Base-by-base conservation (phyloP, 53 echinoderm and acorn worm species). In the Mesocentrotus franciscanus region DNA sequence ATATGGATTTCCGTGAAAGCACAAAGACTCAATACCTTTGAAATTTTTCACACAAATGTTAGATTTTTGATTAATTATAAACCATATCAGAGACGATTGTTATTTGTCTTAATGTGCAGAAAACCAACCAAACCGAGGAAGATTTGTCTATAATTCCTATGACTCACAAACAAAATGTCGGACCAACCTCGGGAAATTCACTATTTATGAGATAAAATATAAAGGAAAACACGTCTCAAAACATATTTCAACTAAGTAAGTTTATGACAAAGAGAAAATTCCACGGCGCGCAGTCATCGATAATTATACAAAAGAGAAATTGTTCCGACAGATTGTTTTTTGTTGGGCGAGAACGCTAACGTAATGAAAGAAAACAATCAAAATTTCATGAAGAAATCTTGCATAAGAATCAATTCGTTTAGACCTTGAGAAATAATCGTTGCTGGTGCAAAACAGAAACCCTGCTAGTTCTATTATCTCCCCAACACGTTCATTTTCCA, bases 401-500 rank as follows among this genome's bases (percentile, higher is more conserved):
- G 87, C 87, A 56, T 27, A 24, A 87, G 87, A 87, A 87, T 87
- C 91, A 91, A 33, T 91, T 91, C 39, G 7, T 22, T 90, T n/a
- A n/a, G 61, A 91, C 91, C 91, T 91, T 91, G 91, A 91, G 91
- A 91, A 36, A 35, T 64, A 91, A 91, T 91, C 33, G 66, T 34
- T 10, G 66, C 36, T 32, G 22, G 66, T 35, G 62, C 33, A 91
- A 61, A 91, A 91, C 91, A 66, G 91, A 91, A 91, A 66, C 91
- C 91, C 91, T 24, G 32, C 91, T 35, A 58, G 87, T 56, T 87
- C 87, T 87, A 87, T 87, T 87, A 87, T 87, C 87, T 27, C 27
- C 12, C 9, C 6, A 87, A 87, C 58, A 87, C 59, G 57, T 87
- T 57, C 29, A 58, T 87, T 87, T 27, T 56, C 58, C 58, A 87